Percentiles rank a stretch among this genome's conserved stretches.
Conservation (phyloP, 2,888 invertebrate species). For the Nomada flava region DNA sequence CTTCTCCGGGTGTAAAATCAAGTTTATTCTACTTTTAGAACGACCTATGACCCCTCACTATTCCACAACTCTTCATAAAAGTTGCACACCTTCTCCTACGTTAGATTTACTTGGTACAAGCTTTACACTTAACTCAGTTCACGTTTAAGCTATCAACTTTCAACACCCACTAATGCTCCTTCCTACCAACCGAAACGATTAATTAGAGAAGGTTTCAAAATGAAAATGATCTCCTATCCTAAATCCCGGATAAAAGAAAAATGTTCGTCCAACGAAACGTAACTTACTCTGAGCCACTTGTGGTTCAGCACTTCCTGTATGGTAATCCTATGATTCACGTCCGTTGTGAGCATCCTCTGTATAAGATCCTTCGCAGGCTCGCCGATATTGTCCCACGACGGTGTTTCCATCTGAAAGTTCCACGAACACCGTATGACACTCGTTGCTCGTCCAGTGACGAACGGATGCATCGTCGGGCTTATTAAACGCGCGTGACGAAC, state of each 20-base stretch:
- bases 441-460: background rate
- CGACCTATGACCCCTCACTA: background rate
- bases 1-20: background rate
- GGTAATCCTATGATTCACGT: constrained; percentile 96
- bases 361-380: constrained; percentile 98
- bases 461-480: background rate
- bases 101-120: no score
- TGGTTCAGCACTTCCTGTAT: constrained; percentile 98
- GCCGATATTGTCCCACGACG: constrained; percentile 96
- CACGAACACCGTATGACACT: background rate
- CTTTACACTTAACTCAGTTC: no score
- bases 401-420: constrained; percentile 90
- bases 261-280: background rate
- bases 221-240: background rate
- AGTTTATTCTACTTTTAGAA: background rate
- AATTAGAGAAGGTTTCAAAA: no score
- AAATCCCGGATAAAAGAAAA: background rate
- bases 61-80: background rate
- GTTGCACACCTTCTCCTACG: no score
- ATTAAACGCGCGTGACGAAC: background rate
- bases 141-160: no score
- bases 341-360: constrained; percentile 95
- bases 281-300: constrained; percentile 96
- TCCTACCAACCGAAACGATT: no score
- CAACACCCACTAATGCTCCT: no score